A percentile compares a stretch with the other conserved stretches of the same genome.
These are phyloP conservation scores for Bugulina stolonifera DNA, from an alignment of 2,888 invertebrate genomes.

Conservation along the genomic window DNA sequence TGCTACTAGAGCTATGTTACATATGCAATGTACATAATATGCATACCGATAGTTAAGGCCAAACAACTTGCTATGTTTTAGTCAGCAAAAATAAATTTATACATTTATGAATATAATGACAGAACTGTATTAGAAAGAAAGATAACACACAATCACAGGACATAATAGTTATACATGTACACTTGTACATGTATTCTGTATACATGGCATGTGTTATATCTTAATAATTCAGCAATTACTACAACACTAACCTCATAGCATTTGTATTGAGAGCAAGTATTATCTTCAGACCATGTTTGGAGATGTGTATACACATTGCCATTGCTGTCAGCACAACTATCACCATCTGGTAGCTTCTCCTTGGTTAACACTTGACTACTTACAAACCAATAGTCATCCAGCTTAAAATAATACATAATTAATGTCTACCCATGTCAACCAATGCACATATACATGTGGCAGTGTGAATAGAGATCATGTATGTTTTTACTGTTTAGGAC, in stretches of 20 bases:
- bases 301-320: conserved; percentile 1
- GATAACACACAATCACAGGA: too few relatives aligned
- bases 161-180: too few relatives aligned
- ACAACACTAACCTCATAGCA: conserved; percentile 9
- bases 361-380: neutral
- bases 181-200: too few relatives aligned
- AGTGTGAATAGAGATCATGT: neutral
- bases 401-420: neutral
- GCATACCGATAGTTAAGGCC: too few relatives aligned
- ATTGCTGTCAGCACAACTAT: neutral
- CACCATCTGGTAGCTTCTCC: neutral
- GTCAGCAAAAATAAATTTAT: too few relatives aligned
- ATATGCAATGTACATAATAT: too few relatives aligned
- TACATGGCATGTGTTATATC: too few relatives aligned
- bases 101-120: too few relatives aligned
- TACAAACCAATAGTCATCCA: conserved; percentile 16
- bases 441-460: neutral
- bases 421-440: neutral
- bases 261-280: neutral
- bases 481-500: neutral
- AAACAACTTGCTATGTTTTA: too few relatives aligned
- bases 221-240: too few relatives aligned
- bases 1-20: too few relatives aligned
- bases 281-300: neutral
- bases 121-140: too few relatives aligned